Base-by-base conservation (phyloP, 2,888 invertebrate genomes). In the Mythimna pallens region DNA sequence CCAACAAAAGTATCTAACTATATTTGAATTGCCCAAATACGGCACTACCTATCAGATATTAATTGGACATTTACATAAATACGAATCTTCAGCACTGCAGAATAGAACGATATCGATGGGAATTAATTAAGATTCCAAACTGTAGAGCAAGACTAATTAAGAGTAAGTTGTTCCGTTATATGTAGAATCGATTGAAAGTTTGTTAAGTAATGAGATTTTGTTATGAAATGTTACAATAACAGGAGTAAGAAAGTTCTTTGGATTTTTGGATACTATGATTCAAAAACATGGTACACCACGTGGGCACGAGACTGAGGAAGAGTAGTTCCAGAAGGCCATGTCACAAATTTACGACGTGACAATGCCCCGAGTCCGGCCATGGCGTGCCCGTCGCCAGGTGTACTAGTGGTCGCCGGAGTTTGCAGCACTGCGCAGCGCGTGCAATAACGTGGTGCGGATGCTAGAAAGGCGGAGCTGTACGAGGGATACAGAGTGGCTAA, bases 21-120 rank as follows among this genome's bases (percentile, higher is more conserved):
- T 25, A 25, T 12, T 25, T 30, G 47, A 76, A 70, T 65, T 64
- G 65, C 71, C 47, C 54, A 67, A 73, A 82, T 68, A 65, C 34
- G 52, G 55, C 78, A 71, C 64, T 67, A 70, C 54, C 73, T 59
- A 69, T 61, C 67, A 69, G 64, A 83, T 83, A 81, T 80, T 83
- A 76, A 83, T 81, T 80, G 66, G 70, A 80, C 69, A 81, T 81
- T 83, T 80, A 76, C 81, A 81, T 81, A 81, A 81, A 82, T 63
- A 74, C 59, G 22, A 61, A 74, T 74, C 70, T 79, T 58, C 74
- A 70, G 69, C 61, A 55, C 65, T 58, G 66, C 52, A 65, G 73
- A 65, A 58, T 59, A 78, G 43, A 50, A 43, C 36, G 65, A 67
- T 74, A 74, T 81, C 61, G 74, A 74, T 55, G n/a, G 66, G 34